Evolutionary conservation across 23 tunicate genomes (phyloP), one percentile per base, ranked within the genome.

Genomic region (Styela clava): DNA sequence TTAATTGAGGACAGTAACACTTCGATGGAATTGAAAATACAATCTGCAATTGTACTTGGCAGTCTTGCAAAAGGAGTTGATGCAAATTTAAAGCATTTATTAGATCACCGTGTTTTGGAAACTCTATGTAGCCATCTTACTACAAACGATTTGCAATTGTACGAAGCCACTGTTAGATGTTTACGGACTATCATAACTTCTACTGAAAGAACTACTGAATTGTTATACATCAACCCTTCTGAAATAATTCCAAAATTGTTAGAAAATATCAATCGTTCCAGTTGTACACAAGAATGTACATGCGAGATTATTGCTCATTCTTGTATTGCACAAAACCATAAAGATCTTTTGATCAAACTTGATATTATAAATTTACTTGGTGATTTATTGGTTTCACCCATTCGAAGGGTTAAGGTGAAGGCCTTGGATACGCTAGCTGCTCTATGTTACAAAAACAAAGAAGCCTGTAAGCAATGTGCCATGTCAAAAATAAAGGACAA

Each of bases 11-110:
- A 85, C 52, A 74, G 83, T 19, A 74, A 70, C 21, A 78, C 79
- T 63, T 65, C 78, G 63, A 69, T 74, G 18, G 26, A 34, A 62
- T 31, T 77, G 0, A 91, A 91, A 78, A 85, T 81, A 24, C 97
- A 91, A 31, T 83, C 91, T 82, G 86, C 90, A 61, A 85, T 91
- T 74, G 84, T 91, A 20, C 85, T 91, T 0, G 97, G 97, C 18
- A 91, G 97, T 71, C 73, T 91, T 64, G 97, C 97, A 1, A 91
- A 91, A 73, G 97, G 97, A 61, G 82, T 91, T 64, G 82, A 91
- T 23, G 69, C 90, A 18, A 85, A 82, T 78, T 76, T 91, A 1
- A 78, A 88, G 32, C 82, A 74, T 62, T 32, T 91, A 35, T 67
- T 86, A 33, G 89, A 86, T 72, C 62, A 76, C 68, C 85, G 88